Conservation (phyloP, 2,113 vertebrate genomes). For the Gymnobelideus leadbeateri region DNA sequence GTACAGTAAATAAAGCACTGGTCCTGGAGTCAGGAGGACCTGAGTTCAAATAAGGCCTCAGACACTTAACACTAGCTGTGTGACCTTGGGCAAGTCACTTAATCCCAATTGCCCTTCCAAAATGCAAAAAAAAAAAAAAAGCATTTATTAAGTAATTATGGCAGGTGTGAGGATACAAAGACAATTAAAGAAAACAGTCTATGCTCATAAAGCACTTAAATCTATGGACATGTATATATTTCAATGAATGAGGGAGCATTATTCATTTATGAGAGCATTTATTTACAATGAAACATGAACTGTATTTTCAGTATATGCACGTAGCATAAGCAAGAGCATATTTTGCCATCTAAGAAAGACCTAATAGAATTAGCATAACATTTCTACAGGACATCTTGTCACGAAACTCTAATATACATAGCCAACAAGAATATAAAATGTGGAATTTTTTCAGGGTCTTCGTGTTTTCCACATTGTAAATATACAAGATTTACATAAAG, state of each 20-base stretch:
- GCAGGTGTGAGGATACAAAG: background rate
- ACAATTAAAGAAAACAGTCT: background rate
- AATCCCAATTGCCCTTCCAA: too few species aligned
- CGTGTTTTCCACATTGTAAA: background rate
- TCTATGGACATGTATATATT: background rate
- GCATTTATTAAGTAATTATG: background rate
- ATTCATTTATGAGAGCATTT: background rate
- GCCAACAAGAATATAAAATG: background rate
- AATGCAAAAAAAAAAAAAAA: too few species aligned
- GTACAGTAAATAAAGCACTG: too few species aligned
- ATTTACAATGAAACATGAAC: background rate
- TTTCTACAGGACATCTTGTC: background rate
- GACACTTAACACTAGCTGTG: too few species aligned
- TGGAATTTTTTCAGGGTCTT: background rate
- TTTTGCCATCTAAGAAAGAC: conserved; percentile 52
- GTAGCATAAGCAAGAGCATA: conserved; percentile 37
- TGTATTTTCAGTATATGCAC: conserved; percentile 33
- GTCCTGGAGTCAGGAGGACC: too few species aligned
- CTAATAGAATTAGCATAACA: conserved; percentile 24
- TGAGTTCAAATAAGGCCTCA: too few species aligned
- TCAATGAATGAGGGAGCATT: background rate
- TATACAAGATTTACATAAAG: background rate
- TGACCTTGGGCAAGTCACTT: too few species aligned
- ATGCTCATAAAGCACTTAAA: background rate
- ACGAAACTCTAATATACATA: too few species aligned